phyloP scores from a whole-genome alignment of 1,140 invertebrate species.

The Globodera ellingtonae region DNA sequence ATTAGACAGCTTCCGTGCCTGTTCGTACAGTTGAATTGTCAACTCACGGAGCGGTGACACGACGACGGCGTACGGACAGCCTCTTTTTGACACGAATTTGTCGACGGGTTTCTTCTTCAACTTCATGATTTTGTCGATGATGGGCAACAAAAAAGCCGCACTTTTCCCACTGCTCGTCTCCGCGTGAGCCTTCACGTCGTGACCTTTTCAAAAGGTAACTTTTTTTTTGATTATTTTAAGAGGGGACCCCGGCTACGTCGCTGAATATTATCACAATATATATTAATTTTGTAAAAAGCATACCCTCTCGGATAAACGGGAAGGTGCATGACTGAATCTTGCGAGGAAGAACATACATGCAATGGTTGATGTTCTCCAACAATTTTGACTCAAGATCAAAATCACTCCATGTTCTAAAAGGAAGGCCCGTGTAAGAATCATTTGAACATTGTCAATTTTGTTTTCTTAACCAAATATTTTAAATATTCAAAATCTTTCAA shows the following conservation, averaged over 20 bases:
- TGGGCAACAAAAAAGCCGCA: constrained; percentile 92
- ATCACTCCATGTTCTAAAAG: constrained; percentile 34
- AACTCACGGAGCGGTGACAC: constrained; percentile 93
- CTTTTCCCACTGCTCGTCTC: constrained; percentile 79
- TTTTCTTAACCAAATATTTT: too few species aligned
- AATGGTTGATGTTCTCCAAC: constrained; percentile 28
- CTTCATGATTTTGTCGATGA: constrained; percentile 90
- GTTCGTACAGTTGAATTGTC: constrained; percentile 93
- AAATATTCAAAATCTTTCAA: too few species aligned
- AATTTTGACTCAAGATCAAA: constrained; percentile 28
- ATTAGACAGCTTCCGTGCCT: constrained; percentile 92
- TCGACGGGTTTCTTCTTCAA: constrained; percentile 72
- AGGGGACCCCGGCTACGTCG: not conserved
- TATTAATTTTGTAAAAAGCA: not conserved
- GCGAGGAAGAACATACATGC: constrained; percentile 28
- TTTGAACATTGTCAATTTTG: too few species aligned
- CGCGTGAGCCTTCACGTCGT: constrained; percentile 60
- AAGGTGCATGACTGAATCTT: constrained; percentile 41
- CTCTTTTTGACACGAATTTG: constrained; percentile 74
- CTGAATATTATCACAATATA: not conserved
- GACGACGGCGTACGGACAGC: constrained; percentile 86
- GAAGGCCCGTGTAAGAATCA: not conserved
- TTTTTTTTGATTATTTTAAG: too few species aligned
- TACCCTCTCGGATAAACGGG: constrained; percentile 43
- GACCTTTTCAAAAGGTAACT: constrained; percentile 8